Evolutionary conservation across 2,113 vertebrate species (phyloP), one percentile per base, ranked within the genome.

Genomic region (Alectura lathami): DNA sequence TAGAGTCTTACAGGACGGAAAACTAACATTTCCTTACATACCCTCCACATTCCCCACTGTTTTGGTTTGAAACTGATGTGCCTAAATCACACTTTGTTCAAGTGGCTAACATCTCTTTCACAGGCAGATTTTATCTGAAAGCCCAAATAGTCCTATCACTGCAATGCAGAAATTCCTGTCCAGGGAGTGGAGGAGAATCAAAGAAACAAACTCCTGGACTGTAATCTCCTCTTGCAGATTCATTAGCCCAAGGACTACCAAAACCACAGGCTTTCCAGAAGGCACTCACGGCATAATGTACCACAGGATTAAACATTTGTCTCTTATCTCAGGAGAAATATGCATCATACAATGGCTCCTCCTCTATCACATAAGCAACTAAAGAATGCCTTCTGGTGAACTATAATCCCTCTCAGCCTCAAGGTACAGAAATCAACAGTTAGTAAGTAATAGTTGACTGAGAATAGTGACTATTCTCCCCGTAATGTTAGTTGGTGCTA

Each of bases 381-480:
- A 5, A 73, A 38, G 23, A 9, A 36, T 0, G 0, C 8, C 68
- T 53, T 38, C 20, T 12, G 26, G 29, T 47, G 40, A 72, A 59
- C 83, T 42, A 34, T 20, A 38, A 21, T 8, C 34, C 29, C 69
- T 14, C 40, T 62, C 47, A n/a, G 36, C 18, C 62, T 21, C 15
- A 15, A 34, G 7, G 45, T 17, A 62, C 6, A 70, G 42, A 73
- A 84, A 74, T 74, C 36, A 38, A 42, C 27, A 11, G 17, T 17
- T 9, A 11, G 0, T 16, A 62, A 45, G 10, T 23, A 69, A 60
- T 11, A 48, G 38, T 0, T 53, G 27, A 48, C 45, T 66, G 51
- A 54, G 62, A 30, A 60, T 0, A 32, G 38, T 26, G 22, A 66
- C 36, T 62, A n/a, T 47, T 54, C 43, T 43, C 48, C 21, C 74